Evolutionary conservation across 2,888 invertebrate genomes (phyloP), one percentile per base, ranked within the genome.

Genomic region (Lasioglossum vierecki): DNA sequence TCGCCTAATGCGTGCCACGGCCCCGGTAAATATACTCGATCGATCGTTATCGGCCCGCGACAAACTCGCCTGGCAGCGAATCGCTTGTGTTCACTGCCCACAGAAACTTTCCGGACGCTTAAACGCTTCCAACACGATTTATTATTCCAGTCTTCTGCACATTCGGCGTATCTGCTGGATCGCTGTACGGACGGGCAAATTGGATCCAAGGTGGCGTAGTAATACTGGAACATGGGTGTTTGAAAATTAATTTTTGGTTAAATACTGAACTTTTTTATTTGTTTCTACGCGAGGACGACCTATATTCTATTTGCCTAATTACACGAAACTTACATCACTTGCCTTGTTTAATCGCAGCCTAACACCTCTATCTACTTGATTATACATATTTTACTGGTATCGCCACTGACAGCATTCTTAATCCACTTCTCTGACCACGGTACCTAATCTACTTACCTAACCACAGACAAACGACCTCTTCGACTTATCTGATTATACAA

Each of bases 41-140:
- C 60, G 60, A 60, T 60, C 60, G 60, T 60, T 60, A 60, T 60
- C 60, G 30, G 60, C 13, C 60, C 26, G 13, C 60, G 26, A 60
- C 60, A 60, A 60, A 60, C 60, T 11, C 60, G 60, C 9, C 11
- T 60, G 26, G 26, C 57, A n/a, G 4, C 11, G 57, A 26, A 13
- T 26, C 26, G 11, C 60, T 13, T 30, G 60, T 60, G 60, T 60
- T 26, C 60, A 5, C 15, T 60, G 60, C 60, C 60, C 60, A 26
- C 60, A 60, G 60, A 60, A 60, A 60, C 60, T 60, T 60, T 30
- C 15, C 60, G 60, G n/a, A 26, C 60, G 60, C 60, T 60, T 60
- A 60, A 60, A 60, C 26, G 26, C 15, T 60, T 26, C 26, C 60
- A 60, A 60, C 11, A 4, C 26, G 60, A 60, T 60, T 60, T 60